These are phyloP conservation scores for Elephas maximus DNA, from an alignment of 2,113 vertebrate species.

Conservation along the genomic window DNA sequence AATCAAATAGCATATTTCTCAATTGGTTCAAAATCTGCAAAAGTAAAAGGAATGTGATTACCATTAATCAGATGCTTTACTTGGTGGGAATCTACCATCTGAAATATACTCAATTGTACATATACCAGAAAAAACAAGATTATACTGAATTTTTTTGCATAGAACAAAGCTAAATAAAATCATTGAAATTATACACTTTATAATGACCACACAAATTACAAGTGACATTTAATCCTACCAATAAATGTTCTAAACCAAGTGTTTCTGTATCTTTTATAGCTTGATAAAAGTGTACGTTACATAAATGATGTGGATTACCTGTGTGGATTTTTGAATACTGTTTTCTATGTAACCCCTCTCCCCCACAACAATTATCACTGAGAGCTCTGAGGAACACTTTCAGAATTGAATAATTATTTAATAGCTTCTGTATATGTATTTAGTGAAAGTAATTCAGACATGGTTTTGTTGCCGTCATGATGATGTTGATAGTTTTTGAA, in stretches of 20 bases:
- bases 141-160: background rate
- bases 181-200: background rate
- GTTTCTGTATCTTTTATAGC: background rate
- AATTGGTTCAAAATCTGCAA: background rate
- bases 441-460: background rate
- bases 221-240: background rate
- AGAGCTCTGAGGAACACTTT: background rate
- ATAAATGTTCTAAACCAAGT: background rate
- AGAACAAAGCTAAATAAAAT: background rate
- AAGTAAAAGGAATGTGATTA: background rate
- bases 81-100: background rate
- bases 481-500: background rate
- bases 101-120: background rate
- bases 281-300: background rate
- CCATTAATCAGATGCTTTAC: background rate
- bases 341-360: background rate
- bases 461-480: background rate
- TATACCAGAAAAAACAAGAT: background rate
- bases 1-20: background rate
- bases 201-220: background rate
- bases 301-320: background rate
- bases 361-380: background rate
- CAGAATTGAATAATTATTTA: background rate
- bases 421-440: background rate
- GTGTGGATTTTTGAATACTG: background rate